Base-by-base conservation (phyloP, 2,113 vertebrate species). In the Cyphomyrus plagiostoma region DNA sequence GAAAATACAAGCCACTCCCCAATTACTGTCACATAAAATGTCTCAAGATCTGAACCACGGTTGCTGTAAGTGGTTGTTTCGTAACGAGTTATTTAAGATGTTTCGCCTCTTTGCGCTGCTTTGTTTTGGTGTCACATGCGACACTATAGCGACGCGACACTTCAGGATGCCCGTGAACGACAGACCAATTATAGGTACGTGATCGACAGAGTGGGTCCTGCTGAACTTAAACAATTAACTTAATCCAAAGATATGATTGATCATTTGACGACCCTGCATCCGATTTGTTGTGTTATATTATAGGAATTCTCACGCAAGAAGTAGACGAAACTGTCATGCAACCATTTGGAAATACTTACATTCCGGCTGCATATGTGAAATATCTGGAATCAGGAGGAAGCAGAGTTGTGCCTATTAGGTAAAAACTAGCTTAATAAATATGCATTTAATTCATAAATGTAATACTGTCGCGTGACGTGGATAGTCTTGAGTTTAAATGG, bases 321-420 rank as follows among this genome's bases (percentile, higher is more conserved):
- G 94, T 96, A 45, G 89, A 89, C 0, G 95, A 95, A 89, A 90
- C 94, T 2, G 77, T 23, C 0, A 92, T 96, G 93, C 91, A 92
- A 26, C 94, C 92, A 0, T 96, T 93, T n/a, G 96, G 96, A 35
- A 92, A 52, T 26, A 95, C 95, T 6, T 96, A 95, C 90, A 96
- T 97, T 88, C 94, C 96, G 15, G 90, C 94, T 1, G 94, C 96
- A 9, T 97, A 97, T 80, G 96, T 97, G 45, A 96, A 96, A 45
- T 97, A 96, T 90, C 80, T 95, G 0, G 96, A 97, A 90, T 96
- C 96, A 2, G 95, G 94, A 0, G 96, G 96, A 11, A 94, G 95
- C 89, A 93, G 96, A 90, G 96, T 97, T 39, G 92, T 95, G 91
- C 96, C 96, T 0, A 94, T 97, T 90, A 94, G 93, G 96, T 97